phyloP scores from a whole-genome alignment of 2,888 invertebrate genomes.

The Erebia aethiops region DNA sequence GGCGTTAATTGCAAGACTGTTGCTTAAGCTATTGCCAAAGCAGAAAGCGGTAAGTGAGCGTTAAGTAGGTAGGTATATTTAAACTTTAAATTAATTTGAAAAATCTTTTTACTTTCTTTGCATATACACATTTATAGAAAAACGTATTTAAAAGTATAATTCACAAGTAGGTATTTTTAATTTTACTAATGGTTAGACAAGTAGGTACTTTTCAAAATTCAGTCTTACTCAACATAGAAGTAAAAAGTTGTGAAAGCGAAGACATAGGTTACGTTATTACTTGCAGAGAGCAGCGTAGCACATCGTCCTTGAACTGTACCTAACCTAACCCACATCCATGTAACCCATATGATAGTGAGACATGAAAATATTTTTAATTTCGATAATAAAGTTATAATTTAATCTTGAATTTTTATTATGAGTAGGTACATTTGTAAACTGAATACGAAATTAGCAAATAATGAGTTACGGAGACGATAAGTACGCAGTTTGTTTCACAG shows the following conservation, averaged over 20 bases:
- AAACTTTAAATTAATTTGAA: slow-evolving; percentile 43
- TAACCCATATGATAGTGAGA: slow-evolving; percentile 23
- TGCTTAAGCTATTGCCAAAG: slow-evolving; percentile 50
- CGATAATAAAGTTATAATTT: too few species aligned
- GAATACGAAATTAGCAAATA: too few species aligned
- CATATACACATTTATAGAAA: slow-evolving; percentile 21
- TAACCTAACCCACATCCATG: slow-evolving; percentile 45
- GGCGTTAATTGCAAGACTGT: slow-evolving; percentile 57
- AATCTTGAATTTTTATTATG: too few species aligned
- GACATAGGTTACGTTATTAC: slow-evolving; percentile 11
- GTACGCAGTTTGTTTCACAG: too few species aligned
- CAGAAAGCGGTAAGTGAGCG: slow-evolving; percentile 71
- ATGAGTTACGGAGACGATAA: too few species aligned
- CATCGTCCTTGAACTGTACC: slow-evolving; percentile 65
- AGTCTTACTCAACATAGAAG: slow-evolving; percentile 27
- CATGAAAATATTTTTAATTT: slow-evolving; percentile 1
- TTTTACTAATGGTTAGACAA: slow-evolving; percentile 19
- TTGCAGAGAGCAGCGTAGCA: slow-evolving; percentile 47
- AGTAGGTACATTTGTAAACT: too few species aligned
- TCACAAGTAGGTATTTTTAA: slow-evolving; percentile 13
- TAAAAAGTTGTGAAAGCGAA: slow-evolving; percentile 39
- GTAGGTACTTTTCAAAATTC: slow-evolving; percentile 12
- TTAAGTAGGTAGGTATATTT: slow-evolving; percentile 32
- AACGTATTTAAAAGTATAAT: slow-evolving; percentile 10
- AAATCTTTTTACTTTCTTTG: slow-evolving; percentile 36